Conservation (phyloP, 2,113 vertebrate genomes). For the Bostrychus sinensis region DNA sequence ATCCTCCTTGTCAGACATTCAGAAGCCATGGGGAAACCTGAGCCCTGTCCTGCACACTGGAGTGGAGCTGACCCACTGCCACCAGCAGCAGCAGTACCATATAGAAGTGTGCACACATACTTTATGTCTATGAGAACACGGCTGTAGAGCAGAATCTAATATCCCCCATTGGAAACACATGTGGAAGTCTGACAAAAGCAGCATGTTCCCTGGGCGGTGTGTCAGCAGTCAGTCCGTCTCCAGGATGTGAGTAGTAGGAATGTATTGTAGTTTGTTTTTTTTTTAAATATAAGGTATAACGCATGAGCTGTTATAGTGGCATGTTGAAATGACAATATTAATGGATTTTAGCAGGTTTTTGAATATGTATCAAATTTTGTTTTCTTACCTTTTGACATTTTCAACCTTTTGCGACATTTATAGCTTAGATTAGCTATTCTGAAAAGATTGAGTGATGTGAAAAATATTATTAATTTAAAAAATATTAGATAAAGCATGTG, state of each 20-base stretch:
- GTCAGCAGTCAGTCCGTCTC: conserved; percentile 71
- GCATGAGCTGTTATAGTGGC: too few relatives aligned
- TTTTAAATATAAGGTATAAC: background rate
- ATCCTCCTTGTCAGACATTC: conserved; percentile 73
- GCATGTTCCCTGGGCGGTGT: conserved; percentile 67
- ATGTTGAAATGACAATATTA: too few relatives aligned
- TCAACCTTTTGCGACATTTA: too few relatives aligned
- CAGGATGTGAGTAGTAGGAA: conserved; percentile 32
- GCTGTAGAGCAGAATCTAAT: conserved; percentile 58
- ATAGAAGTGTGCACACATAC: background rate
- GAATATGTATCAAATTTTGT: too few relatives aligned
- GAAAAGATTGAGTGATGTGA: too few relatives aligned
- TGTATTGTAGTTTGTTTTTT: background rate
- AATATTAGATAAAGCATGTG: too few relatives aligned
- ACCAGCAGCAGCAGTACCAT: conserved; percentile 15
- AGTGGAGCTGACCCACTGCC: conserved; percentile 45
- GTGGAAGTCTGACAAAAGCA: conserved; percentile 69
- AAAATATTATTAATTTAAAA: too few relatives aligned
- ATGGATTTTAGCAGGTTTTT: too few relatives aligned
- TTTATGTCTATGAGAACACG: conserved; percentile 37
- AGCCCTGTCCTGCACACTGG: conserved; percentile 31
- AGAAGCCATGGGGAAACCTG: conserved; percentile 68
- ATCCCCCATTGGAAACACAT: conserved; percentile 76
- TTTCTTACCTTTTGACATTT: too few relatives aligned
- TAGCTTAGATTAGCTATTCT: too few relatives aligned